Conservation (phyloP, 2,797 vertebrate species). For the Antennarius maculatus region DNA sequence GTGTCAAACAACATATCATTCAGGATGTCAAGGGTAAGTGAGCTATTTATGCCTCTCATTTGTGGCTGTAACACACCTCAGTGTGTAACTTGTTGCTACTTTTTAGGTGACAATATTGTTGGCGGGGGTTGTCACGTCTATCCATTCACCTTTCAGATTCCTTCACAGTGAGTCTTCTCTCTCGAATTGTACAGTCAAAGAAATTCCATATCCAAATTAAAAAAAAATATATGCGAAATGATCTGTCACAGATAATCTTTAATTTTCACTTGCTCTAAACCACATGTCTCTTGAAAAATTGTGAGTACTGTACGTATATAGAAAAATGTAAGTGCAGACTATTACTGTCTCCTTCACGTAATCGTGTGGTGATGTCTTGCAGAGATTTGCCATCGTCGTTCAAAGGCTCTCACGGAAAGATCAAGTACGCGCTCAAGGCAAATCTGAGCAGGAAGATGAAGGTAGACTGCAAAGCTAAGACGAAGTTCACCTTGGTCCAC, state of each 20-base stretch:
- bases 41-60: too few species aligned
- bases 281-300: not conserved
- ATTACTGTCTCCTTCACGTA: not conserved
- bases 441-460: slow-evolving; percentile 62
- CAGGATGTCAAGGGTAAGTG: slow-evolving; percentile 44
- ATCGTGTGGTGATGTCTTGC: not conserved
- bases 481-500: slow-evolving; percentile 52
- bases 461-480: slow-evolving; percentile 58
- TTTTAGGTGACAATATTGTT: slow-evolving; percentile 55
- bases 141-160: slow-evolving; percentile 74
- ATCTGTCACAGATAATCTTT: not conserved
- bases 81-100: not conserved
- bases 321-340: not conserved
- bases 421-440: slow-evolving; percentile 66
- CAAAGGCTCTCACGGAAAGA: slow-evolving; percentile 44
- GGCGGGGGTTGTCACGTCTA: slow-evolving; percentile 60
- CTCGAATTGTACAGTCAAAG: not conserved
- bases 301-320: not conserved
- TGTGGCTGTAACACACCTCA: too few species aligned
- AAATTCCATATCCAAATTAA: not conserved
- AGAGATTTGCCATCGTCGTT: slow-evolving; percentile 68
- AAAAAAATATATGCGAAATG: not conserved
- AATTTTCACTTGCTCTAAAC: not conserved
- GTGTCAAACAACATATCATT: slow-evolving; percentile 56
- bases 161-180: slow-evolving; percentile 59